These are phyloP conservation scores for Hydrophis major DNA, from an alignment of 2,797 vertebrate species.

Conservation along the genomic window DNA sequence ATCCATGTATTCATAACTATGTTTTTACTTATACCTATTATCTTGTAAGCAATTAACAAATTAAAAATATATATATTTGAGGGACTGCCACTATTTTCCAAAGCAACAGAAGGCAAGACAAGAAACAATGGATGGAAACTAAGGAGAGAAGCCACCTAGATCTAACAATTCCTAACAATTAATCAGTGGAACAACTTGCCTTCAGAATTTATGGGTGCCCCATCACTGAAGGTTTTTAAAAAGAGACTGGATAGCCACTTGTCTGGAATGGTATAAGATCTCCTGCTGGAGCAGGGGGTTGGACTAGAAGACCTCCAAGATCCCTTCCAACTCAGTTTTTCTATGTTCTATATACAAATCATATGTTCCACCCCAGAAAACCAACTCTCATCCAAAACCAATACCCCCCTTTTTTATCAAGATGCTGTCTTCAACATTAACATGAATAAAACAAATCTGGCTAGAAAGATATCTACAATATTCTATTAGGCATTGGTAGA, in stretches of 20 bases:
- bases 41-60: no score
- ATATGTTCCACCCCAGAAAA: background rate
- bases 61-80: no score
- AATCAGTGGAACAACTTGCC: background rate
- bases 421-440: background rate
- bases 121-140: background rate
- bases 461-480: background rate
- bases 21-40: no score
- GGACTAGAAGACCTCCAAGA: background rate
- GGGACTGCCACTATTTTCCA: no score
- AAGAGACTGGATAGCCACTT: background rate
- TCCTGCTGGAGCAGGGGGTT: background rate
- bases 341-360: background rate
- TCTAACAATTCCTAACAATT: background rate
- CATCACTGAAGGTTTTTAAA: background rate
- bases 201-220: background rate
- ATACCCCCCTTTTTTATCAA: background rate
- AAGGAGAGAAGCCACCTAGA: background rate
- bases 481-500: background rate
- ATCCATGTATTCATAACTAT: no score
- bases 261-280: background rate
- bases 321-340: background rate
- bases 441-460: background rate
- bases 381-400: background rate
- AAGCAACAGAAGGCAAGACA: background rate